These are phyloP conservation scores for Rotaria magnacalcarata DNA, from an alignment of 2,888 invertebrate species.

Conservation along the genomic window DNA sequence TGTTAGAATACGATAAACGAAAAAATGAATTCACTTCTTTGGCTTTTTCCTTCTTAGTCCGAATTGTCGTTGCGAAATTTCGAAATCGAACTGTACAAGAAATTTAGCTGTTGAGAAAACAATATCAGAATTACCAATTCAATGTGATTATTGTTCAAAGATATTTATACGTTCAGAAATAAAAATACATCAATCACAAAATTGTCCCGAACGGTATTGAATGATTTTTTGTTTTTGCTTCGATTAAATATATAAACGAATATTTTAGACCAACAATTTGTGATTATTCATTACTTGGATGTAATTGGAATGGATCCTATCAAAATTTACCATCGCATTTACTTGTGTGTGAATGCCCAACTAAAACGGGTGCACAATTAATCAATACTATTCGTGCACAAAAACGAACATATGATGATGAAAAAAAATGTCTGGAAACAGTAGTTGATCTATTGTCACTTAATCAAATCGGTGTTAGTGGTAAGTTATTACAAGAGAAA, in stretches of 20 bases:
- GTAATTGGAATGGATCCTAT: conserved; percentile 82
- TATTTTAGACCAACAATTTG: conserved; percentile 68
- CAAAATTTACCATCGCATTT: conserved; percentile 78
- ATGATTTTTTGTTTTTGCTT: no score
- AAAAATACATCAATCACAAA: conserved; percentile 75
- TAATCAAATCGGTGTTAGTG: conserved; percentile 87
- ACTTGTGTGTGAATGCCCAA: conserved; percentile 73
- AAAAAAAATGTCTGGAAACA: conserved; percentile 71
- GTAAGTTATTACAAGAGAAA: conserved; percentile 61
- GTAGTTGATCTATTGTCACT: conserved; percentile 80
- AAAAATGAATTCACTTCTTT: no score
- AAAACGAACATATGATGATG: conserved; percentile 70
- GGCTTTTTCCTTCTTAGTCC: conserved; percentile 61
- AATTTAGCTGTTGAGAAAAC: conserved; percentile 93
- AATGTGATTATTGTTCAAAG: conserved; percentile 80
- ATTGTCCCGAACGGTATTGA: conserved; percentile 71
- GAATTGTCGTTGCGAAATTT: conserved; percentile 88
- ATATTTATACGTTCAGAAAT: conserved; percentile 80
- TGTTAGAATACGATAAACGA: no score
- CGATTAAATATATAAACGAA: no score
- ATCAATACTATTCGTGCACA: conserved; percentile 73
- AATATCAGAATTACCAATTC: conserved; percentile 82
- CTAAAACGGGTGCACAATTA: conserved; percentile 74
- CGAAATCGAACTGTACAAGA: conserved; percentile 76
- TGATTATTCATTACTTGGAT: conserved; percentile 77